Conservation (phyloP, 2,888 invertebrate species). For the Drosophila cognata region DNA sequence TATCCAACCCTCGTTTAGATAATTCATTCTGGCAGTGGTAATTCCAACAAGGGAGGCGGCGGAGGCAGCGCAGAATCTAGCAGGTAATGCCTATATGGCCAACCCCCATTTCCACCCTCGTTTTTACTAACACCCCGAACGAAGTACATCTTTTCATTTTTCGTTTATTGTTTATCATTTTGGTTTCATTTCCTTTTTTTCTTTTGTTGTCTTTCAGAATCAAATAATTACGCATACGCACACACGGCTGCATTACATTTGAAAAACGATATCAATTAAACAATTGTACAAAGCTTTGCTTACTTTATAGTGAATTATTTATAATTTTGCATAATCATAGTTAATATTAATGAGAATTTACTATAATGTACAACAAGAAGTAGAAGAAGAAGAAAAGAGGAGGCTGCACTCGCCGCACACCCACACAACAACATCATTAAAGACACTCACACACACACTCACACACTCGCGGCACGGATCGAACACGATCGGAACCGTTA, state of each 20-base stretch:
- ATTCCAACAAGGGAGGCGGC: constrained; percentile 86
- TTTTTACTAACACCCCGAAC: constrained; percentile 29
- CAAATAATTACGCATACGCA: constrained; percentile 62
- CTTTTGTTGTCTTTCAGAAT: constrained; percentile 71
- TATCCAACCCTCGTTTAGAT: constrained; percentile 86
- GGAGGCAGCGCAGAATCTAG: constrained; percentile 86
- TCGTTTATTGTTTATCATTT: constrained; percentile 52
- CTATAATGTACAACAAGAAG: constrained; percentile 28
- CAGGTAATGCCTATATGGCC: constrained; percentile 85
- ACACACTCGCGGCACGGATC: constrained; percentile 29
- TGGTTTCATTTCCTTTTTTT: constrained; percentile 42
- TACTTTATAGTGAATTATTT: constrained; percentile 65
- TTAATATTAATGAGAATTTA: constrained; percentile 47
- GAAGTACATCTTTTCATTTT: constrained; percentile 30
- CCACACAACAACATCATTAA: constrained; percentile 23
- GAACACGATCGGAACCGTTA: constrained; percentile 36
- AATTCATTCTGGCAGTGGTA: constrained; percentile 86
- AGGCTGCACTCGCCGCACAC: constrained; percentile 64
- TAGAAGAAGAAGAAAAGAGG: constrained; percentile 15
- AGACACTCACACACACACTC: constrained; percentile 20
- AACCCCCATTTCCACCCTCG: not conserved
- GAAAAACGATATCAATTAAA: constrained; percentile 46
- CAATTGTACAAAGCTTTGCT: constrained; percentile 71
- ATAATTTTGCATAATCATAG: constrained; percentile 58
- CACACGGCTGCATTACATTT: constrained; percentile 58